Base-by-base conservation (phyloP, 2,797 vertebrate genomes). In the Valencia hispanica region DNA sequence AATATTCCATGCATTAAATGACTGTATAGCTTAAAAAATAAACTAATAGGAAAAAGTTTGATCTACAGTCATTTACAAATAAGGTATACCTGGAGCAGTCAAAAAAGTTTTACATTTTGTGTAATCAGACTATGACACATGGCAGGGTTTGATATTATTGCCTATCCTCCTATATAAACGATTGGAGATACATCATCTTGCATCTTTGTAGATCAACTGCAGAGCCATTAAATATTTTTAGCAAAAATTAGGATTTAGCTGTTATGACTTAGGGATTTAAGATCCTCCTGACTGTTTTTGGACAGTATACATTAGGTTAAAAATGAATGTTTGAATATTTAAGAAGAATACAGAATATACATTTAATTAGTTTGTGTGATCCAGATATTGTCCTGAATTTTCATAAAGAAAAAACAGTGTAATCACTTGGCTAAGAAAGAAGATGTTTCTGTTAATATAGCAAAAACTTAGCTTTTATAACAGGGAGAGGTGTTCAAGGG, bases 401-500 rank as follows among this genome's bases (percentile, higher is more conserved):
- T 61, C 32, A 11, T 18, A 39, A 79, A 51, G 57, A 73, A 79
- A 84, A 84, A 1, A 32, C 10, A 47, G 25, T 78, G 32, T 70
- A 86, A 91, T 84, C 59, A n/a, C 48, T 68, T 8, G 27, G 59
- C 79, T 55, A 72, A 83, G 86, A 81, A 87, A 83, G 78, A 72
- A 78, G 83, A 84, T 76, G 82, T 78, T 70, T 87, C 77, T 70
- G 77, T 93, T 94, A 93, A 91, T 86, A 79, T 94, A 85, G 95
- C 93, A 95, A 95, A 96, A 92, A 91, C 95, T 96, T 96, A 95
- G 93, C 95, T 93, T 91, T 90, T 74, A 93, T 96, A 96, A 95
- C 85, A 82, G 92, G 81, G 89, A 83, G 94, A 94, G 94, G 96
- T 97, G 94, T 96, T 96, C 94, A 96, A 94, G 95, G 94, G 92